These are phyloP conservation scores for Setophaga coronata DNA, from an alignment of 2,113 vertebrate species.

Conservation along the genomic window DNA sequence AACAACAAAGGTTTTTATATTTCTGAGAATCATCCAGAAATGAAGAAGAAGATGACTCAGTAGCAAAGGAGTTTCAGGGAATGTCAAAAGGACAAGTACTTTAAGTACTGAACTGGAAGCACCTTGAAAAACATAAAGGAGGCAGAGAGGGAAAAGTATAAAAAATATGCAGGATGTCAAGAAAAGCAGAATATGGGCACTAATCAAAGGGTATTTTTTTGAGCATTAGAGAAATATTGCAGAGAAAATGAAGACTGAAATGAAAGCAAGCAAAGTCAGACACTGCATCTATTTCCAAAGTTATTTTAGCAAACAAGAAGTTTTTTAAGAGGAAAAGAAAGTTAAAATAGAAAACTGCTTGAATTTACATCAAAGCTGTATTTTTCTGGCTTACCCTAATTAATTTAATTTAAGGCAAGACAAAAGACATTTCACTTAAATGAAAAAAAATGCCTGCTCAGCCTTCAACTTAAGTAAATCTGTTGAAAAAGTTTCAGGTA, in stretches of 20 bases:
- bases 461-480: background rate
- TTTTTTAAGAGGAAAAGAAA: background rate
- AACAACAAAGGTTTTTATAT: background rate
- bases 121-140: background rate
- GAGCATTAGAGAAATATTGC: background rate
- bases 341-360: background rate
- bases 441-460: background rate
- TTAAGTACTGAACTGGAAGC: background rate
- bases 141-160: background rate
- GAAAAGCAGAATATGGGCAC: background rate
- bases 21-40: background rate
- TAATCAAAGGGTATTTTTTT: background rate
- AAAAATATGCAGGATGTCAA: background rate
- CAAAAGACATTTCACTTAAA: background rate
- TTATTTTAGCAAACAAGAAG: background rate
- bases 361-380: background rate
- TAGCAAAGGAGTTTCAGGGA: background rate
- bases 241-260: background rate
- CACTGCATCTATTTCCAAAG: background rate
- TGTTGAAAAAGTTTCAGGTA: background rate
- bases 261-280: background rate
- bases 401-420: background rate
- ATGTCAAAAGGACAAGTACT: background rate
- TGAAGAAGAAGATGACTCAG: background rate
- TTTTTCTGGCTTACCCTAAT: background rate